Percentiles rank a stretch among this genome's conserved stretches.
Conservation (phyloP, 2,113 vertebrate species). For the Dascyllus trimaculatus region DNA sequence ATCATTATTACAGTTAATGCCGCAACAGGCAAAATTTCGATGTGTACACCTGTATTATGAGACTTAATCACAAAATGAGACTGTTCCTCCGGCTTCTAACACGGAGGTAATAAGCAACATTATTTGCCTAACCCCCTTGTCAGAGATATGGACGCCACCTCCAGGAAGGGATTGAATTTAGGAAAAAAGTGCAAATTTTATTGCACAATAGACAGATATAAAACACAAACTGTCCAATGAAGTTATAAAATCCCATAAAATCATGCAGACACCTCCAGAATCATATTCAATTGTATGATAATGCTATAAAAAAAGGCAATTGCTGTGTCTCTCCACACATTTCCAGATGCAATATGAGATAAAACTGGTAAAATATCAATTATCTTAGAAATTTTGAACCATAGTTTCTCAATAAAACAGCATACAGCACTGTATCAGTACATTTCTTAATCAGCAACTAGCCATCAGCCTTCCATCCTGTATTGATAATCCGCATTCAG, state of each 20-base stretch:
- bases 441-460: background rate
- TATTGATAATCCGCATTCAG: slow-evolving; percentile 1
- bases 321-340: too few relatives aligned
- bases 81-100: background rate
- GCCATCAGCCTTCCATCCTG: background rate
- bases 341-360: background rate
- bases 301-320: too few relatives aligned
- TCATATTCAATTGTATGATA: too few relatives aligned
- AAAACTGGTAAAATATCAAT: background rate
- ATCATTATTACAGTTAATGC: slow-evolving; percentile 42
- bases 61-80: slow-evolving; percentile 14
- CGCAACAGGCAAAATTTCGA: background rate
- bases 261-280: background rate
- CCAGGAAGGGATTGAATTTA: background rate
- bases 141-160: background rate
- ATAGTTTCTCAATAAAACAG: background rate
- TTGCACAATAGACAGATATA: background rate
- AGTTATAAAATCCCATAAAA: background rate
- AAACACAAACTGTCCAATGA: background rate
- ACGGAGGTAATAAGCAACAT: background rate
- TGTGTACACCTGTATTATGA: slow-evolving; percentile 1
- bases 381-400: too few relatives aligned
- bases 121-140: background rate
- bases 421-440: background rate
- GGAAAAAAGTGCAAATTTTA: background rate